phyloP scores from a whole-genome alignment of 2,797 vertebrate genomes.

The Gallinago solitaria region DNA sequence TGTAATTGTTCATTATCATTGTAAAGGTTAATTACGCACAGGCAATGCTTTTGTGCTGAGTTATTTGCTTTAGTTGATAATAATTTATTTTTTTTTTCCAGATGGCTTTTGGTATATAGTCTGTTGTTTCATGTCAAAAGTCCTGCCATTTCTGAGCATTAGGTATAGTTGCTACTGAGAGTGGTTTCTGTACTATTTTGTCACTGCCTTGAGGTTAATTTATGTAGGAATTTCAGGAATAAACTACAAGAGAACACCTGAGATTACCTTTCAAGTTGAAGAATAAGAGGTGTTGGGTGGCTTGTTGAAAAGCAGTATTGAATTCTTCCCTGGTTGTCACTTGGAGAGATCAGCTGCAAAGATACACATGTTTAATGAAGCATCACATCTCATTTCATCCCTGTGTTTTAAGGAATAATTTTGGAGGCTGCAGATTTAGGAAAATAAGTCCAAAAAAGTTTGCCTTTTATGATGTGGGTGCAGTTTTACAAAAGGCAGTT shows the following conservation, averaged over 20 bases:
- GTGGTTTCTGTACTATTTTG: background rate
- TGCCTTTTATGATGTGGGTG: background rate
- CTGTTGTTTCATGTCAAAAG: background rate
- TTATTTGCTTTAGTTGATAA: background rate
- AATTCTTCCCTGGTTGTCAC: background rate
- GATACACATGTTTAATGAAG: background rate
- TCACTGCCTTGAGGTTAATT: background rate
- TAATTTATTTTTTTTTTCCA: background rate
- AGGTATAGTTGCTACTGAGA: background rate
- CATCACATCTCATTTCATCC: background rate
- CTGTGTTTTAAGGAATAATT: background rate
- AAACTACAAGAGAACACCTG: background rate
- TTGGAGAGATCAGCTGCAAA: background rate
- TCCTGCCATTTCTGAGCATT: background rate
- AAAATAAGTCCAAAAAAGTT: background rate
- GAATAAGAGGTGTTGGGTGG: background rate
- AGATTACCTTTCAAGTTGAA: background rate
- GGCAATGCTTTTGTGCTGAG: background rate
- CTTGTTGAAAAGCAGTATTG: background rate
- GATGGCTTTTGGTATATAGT: background rate
- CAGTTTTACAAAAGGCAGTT: background rate
- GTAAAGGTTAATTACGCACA: background rate
- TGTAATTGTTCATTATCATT: background rate
- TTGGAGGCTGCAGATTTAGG: background rate
- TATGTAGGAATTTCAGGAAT: background rate